phyloP scores from a whole-genome alignment of 2,888 invertebrate species.

The Cartodere bifasciata region DNA sequence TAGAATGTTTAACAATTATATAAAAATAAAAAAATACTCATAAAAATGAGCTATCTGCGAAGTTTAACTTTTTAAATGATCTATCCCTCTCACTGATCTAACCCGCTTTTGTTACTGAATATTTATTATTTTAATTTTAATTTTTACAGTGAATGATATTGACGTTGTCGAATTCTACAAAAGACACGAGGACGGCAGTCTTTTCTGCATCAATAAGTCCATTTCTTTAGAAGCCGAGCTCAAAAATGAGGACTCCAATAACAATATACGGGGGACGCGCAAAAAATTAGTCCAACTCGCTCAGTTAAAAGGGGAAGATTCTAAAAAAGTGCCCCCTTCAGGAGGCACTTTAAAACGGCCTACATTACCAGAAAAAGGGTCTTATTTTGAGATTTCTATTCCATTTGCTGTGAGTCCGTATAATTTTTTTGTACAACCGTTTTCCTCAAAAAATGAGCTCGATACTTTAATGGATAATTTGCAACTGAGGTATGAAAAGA shows the following conservation, averaged over 20 bases:
- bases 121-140: too few species aligned
- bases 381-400: slow-evolving; percentile 57
- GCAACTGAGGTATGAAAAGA: slow-evolving; percentile 46
- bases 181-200: slow-evolving; percentile 46
- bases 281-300: slow-evolving; percentile 9
- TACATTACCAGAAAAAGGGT: slow-evolving; percentile 35
- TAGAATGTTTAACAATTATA: too few species aligned
- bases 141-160: slow-evolving; percentile 21
- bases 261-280: slow-evolving; percentile 8
- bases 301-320: slow-evolving; percentile 3
- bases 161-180: slow-evolving; percentile 57
- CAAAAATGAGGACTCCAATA: slow-evolving; percentile 9
- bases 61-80: too few species aligned
- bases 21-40: too few species aligned
- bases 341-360: slow-evolving; percentile 33
- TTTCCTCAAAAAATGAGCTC: slow-evolving; percentile 34
- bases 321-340: slow-evolving; percentile 18
- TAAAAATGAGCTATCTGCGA: too few species aligned
- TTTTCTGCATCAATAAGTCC: slow-evolving; percentile 59
- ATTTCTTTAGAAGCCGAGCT: slow-evolving; percentile 43
- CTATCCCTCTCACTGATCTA: too few species aligned
- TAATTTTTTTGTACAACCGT: slow-evolving; percentile 55
- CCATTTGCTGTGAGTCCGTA: slow-evolving; percentile 67
- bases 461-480: slow-evolving; percentile 52
- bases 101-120: too few species aligned